Percentiles rank a stretch among this genome's conserved stretches.
Evolutionary conservation across 2,797 vertebrate genomes (phyloP).

Genomic region (Clamator glandarius): DNA sequence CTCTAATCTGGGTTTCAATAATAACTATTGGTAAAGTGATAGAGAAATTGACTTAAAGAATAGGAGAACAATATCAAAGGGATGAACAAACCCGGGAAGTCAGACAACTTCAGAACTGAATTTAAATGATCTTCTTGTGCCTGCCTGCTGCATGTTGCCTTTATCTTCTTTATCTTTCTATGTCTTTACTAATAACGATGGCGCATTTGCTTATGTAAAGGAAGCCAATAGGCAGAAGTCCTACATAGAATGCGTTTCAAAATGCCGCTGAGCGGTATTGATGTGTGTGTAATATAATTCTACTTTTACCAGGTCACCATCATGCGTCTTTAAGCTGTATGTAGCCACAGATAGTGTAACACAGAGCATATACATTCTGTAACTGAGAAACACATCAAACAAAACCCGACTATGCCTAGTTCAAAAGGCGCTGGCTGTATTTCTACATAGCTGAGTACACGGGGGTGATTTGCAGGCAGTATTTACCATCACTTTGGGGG

Average conservation of each 20-base stretch:
- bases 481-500: background rate
- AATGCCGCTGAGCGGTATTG: background rate
- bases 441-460: background rate
- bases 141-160: background rate
- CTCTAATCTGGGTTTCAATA: background rate
- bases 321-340: background rate
- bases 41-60: background rate
- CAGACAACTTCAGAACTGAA: background rate
- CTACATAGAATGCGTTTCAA: background rate
- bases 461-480: background rate
- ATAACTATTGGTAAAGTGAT: background rate
- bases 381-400: background rate
- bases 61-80: background rate
- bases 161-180: conserved; percentile 13
- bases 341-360: background rate
- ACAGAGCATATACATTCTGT: background rate
- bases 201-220: background rate
- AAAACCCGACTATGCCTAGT: background rate
- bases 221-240: background rate
- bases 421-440: background rate
- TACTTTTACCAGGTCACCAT: background rate
- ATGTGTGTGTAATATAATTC: background rate
- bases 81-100: background rate
- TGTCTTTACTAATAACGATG: background rate
- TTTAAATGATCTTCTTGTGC: background rate